phyloP scores from a whole-genome alignment of 2,888 invertebrate species.

The Yponomeuta cagnagella region DNA sequence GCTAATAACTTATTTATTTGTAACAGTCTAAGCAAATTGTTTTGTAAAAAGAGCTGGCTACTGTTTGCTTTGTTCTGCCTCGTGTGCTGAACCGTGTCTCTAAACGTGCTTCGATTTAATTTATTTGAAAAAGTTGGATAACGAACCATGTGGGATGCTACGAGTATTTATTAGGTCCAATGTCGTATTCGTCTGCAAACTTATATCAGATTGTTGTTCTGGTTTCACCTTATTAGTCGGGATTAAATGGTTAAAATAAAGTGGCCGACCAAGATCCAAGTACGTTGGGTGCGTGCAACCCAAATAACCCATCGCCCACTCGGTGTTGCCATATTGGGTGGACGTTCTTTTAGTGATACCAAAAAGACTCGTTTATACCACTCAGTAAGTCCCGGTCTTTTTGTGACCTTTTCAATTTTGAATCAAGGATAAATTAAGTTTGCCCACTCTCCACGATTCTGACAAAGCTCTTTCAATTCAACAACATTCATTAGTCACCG shows the following conservation, averaged over 20 bases:
- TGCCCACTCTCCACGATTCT: too few relatives aligned
- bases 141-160: slow-evolving; percentile 15
- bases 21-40: neutral
- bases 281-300: slow-evolving; percentile 31
- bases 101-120: neutral
- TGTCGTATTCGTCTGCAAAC: slow-evolving; percentile 25
- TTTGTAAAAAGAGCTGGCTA: neutral
- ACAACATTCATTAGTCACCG: too few relatives aligned
- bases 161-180: neutral
- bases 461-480: too few relatives aligned
- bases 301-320: slow-evolving; percentile 66
- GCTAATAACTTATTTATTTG: slow-evolving; percentile 1
- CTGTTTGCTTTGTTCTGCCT: neutral
- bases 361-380: slow-evolving; percentile 3
- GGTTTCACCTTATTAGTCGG: slow-evolving; percentile 48
- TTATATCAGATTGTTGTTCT: slow-evolving; percentile 23
- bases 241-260: slow-evolving; percentile 42
- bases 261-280: slow-evolving; percentile 43
- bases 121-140: neutral
- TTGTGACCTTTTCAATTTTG: neutral
- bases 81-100: neutral
- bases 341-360: slow-evolving; percentile 26
- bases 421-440: neutral
- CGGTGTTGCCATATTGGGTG: slow-evolving; percentile 36
- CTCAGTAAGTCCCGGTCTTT: neutral